phyloP scores from a whole-genome alignment of 2,888 invertebrate species.

The Copidosoma aretas region DNA sequence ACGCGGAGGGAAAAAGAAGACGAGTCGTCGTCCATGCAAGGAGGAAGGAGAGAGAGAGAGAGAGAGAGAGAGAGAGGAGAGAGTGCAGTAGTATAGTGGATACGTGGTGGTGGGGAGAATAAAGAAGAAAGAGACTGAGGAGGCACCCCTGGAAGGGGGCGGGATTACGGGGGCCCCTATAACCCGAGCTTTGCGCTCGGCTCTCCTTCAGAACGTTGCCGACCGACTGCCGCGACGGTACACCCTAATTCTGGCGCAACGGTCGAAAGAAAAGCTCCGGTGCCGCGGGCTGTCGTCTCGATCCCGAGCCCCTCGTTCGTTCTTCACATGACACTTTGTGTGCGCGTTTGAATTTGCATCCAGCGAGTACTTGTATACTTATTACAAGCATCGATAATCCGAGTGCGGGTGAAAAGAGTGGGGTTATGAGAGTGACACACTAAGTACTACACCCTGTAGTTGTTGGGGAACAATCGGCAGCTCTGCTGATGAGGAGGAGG shows the following conservation, averaged over 20 bases:
- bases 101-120: not conserved
- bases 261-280: not conserved
- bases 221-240: not conserved
- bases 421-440: not conserved
- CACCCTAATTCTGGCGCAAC: not conserved
- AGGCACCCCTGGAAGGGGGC: not conserved
- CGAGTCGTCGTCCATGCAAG: too few relatives aligned
- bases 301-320: too few relatives aligned
- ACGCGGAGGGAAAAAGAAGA: too few relatives aligned
- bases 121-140: constrained; percentile 24
- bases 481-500: too few relatives aligned
- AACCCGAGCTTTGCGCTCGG: not conserved
- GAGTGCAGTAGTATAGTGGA: not conserved
- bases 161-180: not conserved
- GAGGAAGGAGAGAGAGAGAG: too few relatives aligned
- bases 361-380: too few relatives aligned
- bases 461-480: too few relatives aligned
- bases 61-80: not conserved
- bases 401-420: not conserved
- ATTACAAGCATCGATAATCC: too few relatives aligned
- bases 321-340: not conserved
- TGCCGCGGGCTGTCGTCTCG: not conserved
- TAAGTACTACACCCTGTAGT: too few relatives aligned
- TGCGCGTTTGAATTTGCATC: not conserved
- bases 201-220: not conserved